Evolutionary conservation across 35 echinoderm and acorn worm genomes (phyloP), one percentile per base, ranked within the genome.

Genomic region (Diadema setosum): DNA sequence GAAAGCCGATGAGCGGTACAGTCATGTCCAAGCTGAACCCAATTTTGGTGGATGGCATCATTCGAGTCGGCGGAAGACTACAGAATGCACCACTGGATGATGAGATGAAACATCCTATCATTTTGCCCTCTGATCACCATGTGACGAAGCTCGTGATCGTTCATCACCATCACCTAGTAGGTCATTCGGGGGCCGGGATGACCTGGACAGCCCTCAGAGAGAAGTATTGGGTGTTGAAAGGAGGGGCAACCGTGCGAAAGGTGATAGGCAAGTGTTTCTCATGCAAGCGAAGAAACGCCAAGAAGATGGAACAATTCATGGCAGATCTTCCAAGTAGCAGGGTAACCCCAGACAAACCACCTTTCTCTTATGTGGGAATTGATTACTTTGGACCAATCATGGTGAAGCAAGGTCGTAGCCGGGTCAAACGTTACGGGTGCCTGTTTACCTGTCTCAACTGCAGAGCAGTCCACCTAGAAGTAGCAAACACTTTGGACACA

Each of bases 371-470:
- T 45, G 75, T 82, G 15, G 87, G 57, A 23, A 50, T 82, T 17
- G 87, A 89, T 39, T 81, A 36, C 36, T 80, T 58, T 81, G 87
- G 87, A 0, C 87, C 87, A 14, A 61, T 89, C 21, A 12, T 57
- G 17, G 63, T 82, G 18, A 80, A 69, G 27, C 81, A 30, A 39
- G 63, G 87, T 48, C 46, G 74, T 11, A 39, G 21, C 25, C 9
- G 2, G 26, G 37, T 58, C 8, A 88, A 88, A 41, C 29, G 86
- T 11, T 88, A 88, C 43, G 86, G 86, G n/a, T 18, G 37, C 29
- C 33, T 88, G 18, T 88, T 88, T 39, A 88, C 86, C 24, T 88
- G 21, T 21, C 50, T n/a, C n/a, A n/a, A n/a, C n/a, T n/a, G n/a
- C n/a, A n/a, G 60, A 55, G 39, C 30, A 7, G 39, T 83, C 18